A percentile compares a stretch with the other conserved stretches of the same genome.
These are phyloP conservation scores for Dissostichus mawsoni DNA, from an alignment of 2,113 vertebrate genomes.

Conservation along the genomic window DNA sequence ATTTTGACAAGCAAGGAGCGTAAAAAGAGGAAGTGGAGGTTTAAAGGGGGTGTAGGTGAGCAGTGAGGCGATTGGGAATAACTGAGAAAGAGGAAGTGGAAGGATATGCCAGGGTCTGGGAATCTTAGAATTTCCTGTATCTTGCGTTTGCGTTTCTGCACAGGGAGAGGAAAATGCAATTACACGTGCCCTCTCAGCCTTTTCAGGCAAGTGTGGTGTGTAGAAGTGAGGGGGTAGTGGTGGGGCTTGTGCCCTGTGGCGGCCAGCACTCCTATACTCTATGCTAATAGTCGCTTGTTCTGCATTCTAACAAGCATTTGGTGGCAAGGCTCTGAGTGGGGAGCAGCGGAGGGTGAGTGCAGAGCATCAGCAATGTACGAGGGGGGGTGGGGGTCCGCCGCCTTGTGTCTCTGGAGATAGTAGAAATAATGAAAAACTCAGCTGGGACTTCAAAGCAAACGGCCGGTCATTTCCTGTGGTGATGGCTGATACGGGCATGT, in stretches of 20 bases:
- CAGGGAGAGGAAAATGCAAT: conserved; percentile 80
- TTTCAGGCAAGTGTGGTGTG: conserved; percentile 66
- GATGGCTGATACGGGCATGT: conserved; percentile 76
- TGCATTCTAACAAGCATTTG: conserved; percentile 73
- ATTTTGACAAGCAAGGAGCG: conserved; percentile 76
- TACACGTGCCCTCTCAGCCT: conserved; percentile 79
- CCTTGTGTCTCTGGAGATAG: conserved; percentile 71
- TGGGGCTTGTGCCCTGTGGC: conserved; percentile 66
- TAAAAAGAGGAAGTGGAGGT: conserved; percentile 56
- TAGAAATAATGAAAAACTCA: conserved; percentile 76
- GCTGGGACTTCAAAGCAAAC: conserved; percentile 79
- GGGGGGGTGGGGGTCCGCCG: conserved; percentile 10
- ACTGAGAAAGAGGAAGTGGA: conserved; percentile 57
- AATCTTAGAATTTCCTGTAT: conserved; percentile 74
- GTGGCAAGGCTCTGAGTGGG: conserved; percentile 54
- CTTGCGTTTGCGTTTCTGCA: conserved; percentile 74
- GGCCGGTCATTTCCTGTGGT: conserved; percentile 79
- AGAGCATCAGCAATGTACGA: conserved; percentile 31
- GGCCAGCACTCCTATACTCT: conserved; percentile 59
- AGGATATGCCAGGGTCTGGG: conserved; percentile 54
- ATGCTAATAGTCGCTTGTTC: conserved; percentile 79
- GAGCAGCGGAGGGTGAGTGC: conserved; percentile 56
- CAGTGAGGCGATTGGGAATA: conserved; percentile 59
- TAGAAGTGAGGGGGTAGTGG: conserved; percentile 46
- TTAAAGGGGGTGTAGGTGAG: conserved; percentile 53